Percentiles rank a stretch among this genome's conserved stretches.
These are phyloP conservation scores for Tricholauxania praeusta DNA, from an alignment of 2,888 invertebrate genomes.

Conservation along the genomic window DNA sequence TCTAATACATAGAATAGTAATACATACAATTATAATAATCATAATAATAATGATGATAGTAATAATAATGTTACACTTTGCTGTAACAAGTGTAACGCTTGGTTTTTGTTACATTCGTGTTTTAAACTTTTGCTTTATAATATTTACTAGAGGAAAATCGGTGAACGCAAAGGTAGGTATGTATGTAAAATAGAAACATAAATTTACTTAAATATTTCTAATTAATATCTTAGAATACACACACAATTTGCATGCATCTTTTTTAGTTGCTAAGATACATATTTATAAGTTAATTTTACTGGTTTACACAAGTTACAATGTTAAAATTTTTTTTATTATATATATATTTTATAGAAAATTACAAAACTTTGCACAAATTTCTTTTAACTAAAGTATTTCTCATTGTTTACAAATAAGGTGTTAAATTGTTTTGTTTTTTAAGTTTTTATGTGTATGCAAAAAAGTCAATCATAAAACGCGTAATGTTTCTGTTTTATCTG, in stretches of 20 bases:
- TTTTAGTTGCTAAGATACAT: constrained; percentile 16
- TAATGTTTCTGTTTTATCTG: neutral
- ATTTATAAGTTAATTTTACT: constrained; percentile 22
- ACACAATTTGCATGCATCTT: constrained; percentile 16
- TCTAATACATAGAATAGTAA: constrained; percentile 30
- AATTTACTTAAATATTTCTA: constrained; percentile 16
- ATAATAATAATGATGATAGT: constrained; percentile 1
- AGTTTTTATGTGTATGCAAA: constrained; percentile 12
- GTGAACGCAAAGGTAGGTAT: constrained; percentile 25
- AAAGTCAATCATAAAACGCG: neutral
- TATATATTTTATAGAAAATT: constrained; percentile 34
- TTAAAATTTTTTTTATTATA: constrained; percentile 10
- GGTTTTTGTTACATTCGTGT: too few species aligned
- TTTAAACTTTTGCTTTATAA: neutral
- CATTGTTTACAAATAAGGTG: too few species aligned
- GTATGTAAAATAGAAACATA: constrained; percentile 19
- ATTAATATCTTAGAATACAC: constrained; percentile 26
- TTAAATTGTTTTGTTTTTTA: neutral
- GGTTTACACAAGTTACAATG: constrained; percentile 2
- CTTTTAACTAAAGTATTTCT: too few species aligned
- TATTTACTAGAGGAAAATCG: constrained; percentile 2
- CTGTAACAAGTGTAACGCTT: neutral
- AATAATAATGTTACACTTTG: neutral
- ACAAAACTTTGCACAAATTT: constrained; percentile 20
- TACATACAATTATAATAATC: constrained; percentile 13